These are phyloP conservation scores for Otus sunia DNA, from an alignment of 2,113 vertebrate genomes.

Conservation along the genomic window DNA sequence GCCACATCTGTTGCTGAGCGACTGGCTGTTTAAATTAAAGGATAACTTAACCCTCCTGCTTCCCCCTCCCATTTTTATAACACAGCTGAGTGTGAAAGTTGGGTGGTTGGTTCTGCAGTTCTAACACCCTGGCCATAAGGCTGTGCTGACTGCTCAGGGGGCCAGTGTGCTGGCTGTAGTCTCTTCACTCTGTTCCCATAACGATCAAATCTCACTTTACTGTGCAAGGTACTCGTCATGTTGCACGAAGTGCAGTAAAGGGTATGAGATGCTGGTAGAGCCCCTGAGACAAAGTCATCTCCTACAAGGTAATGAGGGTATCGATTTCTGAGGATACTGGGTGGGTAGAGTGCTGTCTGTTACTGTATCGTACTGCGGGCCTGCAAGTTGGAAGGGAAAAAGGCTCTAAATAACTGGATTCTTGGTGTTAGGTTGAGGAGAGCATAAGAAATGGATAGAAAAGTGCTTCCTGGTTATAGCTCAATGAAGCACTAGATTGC, in stretches of 20 bases:
- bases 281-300: neutral
- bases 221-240: accelerated
- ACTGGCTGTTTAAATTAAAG: neutral
- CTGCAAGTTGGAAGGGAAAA: neutral
- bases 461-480: neutral
- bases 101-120: neutral
- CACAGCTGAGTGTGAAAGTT: neutral
- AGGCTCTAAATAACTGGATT: neutral
- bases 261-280: neutral
- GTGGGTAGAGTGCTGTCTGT: neutral
- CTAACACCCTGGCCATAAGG: neutral
- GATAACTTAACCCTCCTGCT: neutral
- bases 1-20: neutral
- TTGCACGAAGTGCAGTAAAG: neutral
- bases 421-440: neutral
- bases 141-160: neutral
- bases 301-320: neutral
- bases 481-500: constrained; percentile 21
- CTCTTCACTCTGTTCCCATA: accelerated
- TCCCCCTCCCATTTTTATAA: neutral
- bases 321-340: neutral
- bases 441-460: neutral
- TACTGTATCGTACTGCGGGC: too few relatives aligned
- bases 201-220: accelerated
- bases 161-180: accelerated